These are phyloP conservation scores for Drosophila simulans DNA, from an alignment of 1,140 invertebrate species.

Conservation along the genomic window DNA sequence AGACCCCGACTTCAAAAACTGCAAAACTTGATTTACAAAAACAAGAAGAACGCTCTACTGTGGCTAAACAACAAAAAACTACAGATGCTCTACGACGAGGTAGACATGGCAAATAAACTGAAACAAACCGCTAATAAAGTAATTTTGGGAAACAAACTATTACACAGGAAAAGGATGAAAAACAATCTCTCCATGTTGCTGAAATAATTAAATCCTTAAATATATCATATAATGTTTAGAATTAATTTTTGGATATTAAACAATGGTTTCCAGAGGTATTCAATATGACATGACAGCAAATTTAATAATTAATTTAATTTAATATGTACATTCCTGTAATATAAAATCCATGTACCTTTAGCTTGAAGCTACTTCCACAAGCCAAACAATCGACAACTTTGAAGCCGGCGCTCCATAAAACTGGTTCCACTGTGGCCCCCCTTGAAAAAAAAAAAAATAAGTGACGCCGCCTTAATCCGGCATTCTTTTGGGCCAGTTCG, in stretches of 20 bases:
- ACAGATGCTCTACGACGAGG: slow-evolving; percentile 46
- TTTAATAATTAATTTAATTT: background rate
- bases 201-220: too few species aligned
- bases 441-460: slow-evolving; percentile 14
- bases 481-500: slow-evolving; percentile 71
- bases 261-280: too few species aligned
- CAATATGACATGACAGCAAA: too few species aligned
- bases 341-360: slow-evolving; percentile 2
- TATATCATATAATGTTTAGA: too few species aligned
- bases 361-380: slow-evolving; percentile 7
- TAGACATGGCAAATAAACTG: background rate
- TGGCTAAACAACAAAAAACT: slow-evolving; percentile 41
- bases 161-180: background rate
- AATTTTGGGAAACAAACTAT: slow-evolving; percentile 5
- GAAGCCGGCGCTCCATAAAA: slow-evolving; percentile 64
- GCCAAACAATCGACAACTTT: slow-evolving; percentile 53
- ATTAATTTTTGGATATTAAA: too few species aligned
- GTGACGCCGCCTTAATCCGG: slow-evolving; percentile 66
- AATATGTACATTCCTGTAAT: background rate
- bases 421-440: slow-evolving; percentile 47
- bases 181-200: too few species aligned
- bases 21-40: slow-evolving; percentile 78
- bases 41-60: slow-evolving; percentile 18
- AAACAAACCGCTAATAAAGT: slow-evolving; percentile 8
- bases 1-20: slow-evolving; percentile 55